Base-by-base conservation (phyloP, 2,888 invertebrate species). In the Siphonodentalium dalli region DNA sequence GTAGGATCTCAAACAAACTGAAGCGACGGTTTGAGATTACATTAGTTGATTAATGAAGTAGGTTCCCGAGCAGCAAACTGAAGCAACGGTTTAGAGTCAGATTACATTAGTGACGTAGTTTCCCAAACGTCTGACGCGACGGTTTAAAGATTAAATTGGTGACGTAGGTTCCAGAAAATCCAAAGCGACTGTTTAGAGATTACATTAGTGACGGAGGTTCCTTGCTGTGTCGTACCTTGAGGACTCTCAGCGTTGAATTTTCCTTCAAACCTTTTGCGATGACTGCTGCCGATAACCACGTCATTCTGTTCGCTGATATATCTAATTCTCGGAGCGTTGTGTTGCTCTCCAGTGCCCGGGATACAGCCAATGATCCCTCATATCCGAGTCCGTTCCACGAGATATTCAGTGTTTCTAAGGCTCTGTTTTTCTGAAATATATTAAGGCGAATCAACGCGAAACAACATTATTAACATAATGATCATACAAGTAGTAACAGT, bases 371-470 rank as follows among this genome's bases (percentile, higher is more conserved):
- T 1, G 70, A 53, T 4, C 75, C 75, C 23, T 71, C 72, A 40
- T 73, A 73, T 0, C 66, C 70, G 2, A 74, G 52, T 8, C 75
- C 75, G 56, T 75, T 75, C 68, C 68, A 70, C 5, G 70, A 62
- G 1, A 73, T 39, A 42, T 72, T 58, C 31, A 74, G 42, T 0
- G 47, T 46, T 11, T 57, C 56, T 9, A 74, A 39, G 0, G 54
- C 56, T 8, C 45, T 39, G 44, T 74, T 73, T 21, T 53, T 44
- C 74, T 74, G 54, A 1, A 54, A 40, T 33, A n/a, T n/a, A n/a
- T n/a, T n/a, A n/a, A n/a, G n/a, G n/a, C n/a, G n/a, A 15, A 15
- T 18, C 7, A 33, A 11, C 9, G 18, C 18, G n/a, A 11, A 29
- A 18, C 1, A 24, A 35, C 13, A 35, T 20, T 8, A 5, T 35